Evolutionary conservation across 2,797 vertebrate genomes (phyloP), one percentile per base, ranked within the genome.

Genomic region (Dryobates pubescens): DNA sequence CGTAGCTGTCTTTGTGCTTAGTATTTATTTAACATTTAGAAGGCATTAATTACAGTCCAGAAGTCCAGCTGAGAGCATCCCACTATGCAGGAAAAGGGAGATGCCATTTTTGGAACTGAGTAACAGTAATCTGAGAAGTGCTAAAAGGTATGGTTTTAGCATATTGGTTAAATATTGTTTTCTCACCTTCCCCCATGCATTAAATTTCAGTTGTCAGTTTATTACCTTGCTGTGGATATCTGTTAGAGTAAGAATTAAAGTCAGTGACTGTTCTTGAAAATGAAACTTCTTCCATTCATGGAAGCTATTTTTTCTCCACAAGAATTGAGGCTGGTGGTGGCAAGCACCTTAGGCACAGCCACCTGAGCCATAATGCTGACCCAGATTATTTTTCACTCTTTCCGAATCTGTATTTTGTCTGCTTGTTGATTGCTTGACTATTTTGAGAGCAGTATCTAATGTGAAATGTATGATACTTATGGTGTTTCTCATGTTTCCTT

Each of bases 51-150:
- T 93, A 22, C 56, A 82, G 82, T 69, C 73, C 79, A 93, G 67
- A 85, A 91, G 59, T 74, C 93, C 79, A 94, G 32, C 87, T 92
- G 91, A 69, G 87, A 86, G 82, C 76, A 56, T 87, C 73, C 32
- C 58, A 68, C 57, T 32, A 41, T 76, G 84, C 75, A 92, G 76
- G 49, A 85, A 81, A 86, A 91, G 59, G 70, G 82, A 89, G 63
- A 57, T 93, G 75, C 76, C 54, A 5, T 47, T 93, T 95, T 92
- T 95, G 89, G 76, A 95, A 72, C 53, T 69, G 87, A 93, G 47
- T 63, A 75, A 4, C 14, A 65, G 73, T 47, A 49, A 80, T 68
- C 26, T 62, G 72, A 69, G 79, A 89, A 82, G 73, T 95, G 89
- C 87, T 95, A 89, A 89, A 90, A 89, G 65, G 65, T 68, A 7